Base-by-base conservation (phyloP, 1,140 invertebrate species). In the Eueides isabella region DNA sequence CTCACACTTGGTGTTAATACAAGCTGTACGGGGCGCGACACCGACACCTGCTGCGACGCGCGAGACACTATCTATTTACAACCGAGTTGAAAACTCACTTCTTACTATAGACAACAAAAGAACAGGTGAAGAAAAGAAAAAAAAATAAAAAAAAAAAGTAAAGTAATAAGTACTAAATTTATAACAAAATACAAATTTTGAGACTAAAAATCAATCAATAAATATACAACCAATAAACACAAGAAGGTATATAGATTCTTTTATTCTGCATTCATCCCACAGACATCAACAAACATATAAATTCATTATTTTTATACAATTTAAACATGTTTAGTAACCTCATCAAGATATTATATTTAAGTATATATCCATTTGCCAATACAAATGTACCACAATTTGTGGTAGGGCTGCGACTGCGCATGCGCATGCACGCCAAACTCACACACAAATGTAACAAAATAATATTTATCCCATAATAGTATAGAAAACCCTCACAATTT, bases 1-100 rank as follows among this genome's bases (percentile, higher is more conserved):
- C 84, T 71, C 11, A 72, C 76, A 77, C 71, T n/a, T 16, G 44
- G 44, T 65, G 76, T 82, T 75, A 80, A 72, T 64, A 72, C 48
- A 82, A 83, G 81, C 80, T 72, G 74, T 64, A 38, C 29, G 75
- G 71, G 73, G 31, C 48, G 41, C 61, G 74, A 31, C 61, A 65
- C 19, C 35, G 30, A 48, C 41, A 48, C 41, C 41, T 19, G 41
- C 16, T 48, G 12, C 41, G 41, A 19, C 41, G n/a, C 41, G n/a
- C 12, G 2, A 12, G 19, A 6, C 23, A 62, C 28, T 61, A 63
- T 9, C 14, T 30, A 62, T 55, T 9, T 61, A 61, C 29, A 61
- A 69, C 26, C 14, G 11, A 33, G 26, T 23, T 5, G 31, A 28
- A 48, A 48, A 19, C n/a, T 48, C n/a, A 5, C n/a, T 19, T 48